Evolutionary conservation across 2,888 invertebrate genomes (phyloP).

Genomic region (Panzeria rudis): DNA sequence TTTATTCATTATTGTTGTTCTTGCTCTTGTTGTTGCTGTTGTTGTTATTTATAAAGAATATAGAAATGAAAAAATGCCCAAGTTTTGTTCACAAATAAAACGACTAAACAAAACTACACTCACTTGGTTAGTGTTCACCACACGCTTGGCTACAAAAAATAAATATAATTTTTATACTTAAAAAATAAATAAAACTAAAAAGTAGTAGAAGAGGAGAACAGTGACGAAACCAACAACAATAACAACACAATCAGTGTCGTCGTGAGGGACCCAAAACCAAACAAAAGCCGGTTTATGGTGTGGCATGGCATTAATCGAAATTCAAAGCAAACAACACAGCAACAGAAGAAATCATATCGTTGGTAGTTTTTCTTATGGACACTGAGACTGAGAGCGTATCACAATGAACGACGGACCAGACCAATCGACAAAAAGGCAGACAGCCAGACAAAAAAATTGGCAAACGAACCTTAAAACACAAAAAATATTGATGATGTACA

Average conservation of each 20-base stretch:
- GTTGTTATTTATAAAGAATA: constrained; percentile 59
- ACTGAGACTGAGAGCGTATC: constrained; percentile 37
- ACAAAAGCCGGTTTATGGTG: constrained; percentile 76
- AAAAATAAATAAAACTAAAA: constrained; percentile 27
- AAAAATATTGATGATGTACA: constrained; percentile 39
- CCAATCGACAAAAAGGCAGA: constrained; percentile 15
- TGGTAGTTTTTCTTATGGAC: constrained; percentile 62
- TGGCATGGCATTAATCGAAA: constrained; percentile 77
- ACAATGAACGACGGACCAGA: constrained; percentile 7
- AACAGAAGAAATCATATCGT: constrained; percentile 47
- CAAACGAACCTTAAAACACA: constrained; percentile 37
- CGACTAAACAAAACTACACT: constrained; percentile 46
- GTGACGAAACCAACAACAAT: constrained; percentile 35
- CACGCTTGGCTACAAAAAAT: constrained; percentile 27
- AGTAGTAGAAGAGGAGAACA: constrained; percentile 44
- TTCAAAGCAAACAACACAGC: constrained; percentile 62
- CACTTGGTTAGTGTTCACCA: constrained; percentile 62
- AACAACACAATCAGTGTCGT: constrained; percentile 60
- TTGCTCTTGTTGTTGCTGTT: constrained; percentile 19
- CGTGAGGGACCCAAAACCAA: constrained; percentile 62
- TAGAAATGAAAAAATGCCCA: constrained; percentile 66
- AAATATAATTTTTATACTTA: constrained; percentile 27
- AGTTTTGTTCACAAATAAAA: constrained; percentile 59
- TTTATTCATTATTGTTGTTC: too few relatives aligned
- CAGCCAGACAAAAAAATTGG: constrained; percentile 37